A percentile compares a stretch with the other conserved stretches of the same genome.
These are phyloP conservation scores for Drosophila flavopinicola DNA, from an alignment of 2,888 invertebrate genomes.

Conservation along the genomic window DNA sequence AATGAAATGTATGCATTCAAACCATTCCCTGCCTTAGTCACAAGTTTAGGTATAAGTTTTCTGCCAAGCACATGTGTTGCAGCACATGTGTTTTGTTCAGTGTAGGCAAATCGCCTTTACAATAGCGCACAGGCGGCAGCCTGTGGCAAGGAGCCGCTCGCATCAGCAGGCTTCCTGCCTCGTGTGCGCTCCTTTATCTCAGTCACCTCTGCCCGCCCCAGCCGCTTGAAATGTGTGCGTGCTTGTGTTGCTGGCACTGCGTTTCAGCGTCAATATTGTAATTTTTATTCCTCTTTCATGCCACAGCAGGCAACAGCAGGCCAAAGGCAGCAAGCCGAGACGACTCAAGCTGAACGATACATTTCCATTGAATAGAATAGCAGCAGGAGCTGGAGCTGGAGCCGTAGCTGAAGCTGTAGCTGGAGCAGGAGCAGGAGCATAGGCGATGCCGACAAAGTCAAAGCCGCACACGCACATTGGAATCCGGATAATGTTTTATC, in stretches of 20 bases:
- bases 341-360: conserved; percentile 54
- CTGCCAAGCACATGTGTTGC: neutral
- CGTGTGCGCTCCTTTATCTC: conserved; percentile 13
- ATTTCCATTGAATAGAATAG: conserved; percentile 50
- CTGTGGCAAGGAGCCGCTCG: conserved; percentile 55
- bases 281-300: conserved; percentile 78
- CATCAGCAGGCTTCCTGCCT: conserved; percentile 51
- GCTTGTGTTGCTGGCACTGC: conserved; percentile 47
- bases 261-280: conserved; percentile 73
- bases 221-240: conserved; percentile 34
- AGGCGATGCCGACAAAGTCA: conserved; percentile 55
- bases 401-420: neutral
- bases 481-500: conserved; percentile 77
- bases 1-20: no score
- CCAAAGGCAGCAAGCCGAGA: conserved; percentile 25
- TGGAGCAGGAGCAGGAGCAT: neutral
- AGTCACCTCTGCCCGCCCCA: neutral
- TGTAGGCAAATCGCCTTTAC: conserved; percentile 33
- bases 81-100: conserved; percentile 1
- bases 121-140: conserved; percentile 47
- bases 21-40: no score
- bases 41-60: no score
- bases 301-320: conserved; percentile 45
- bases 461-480: conserved; percentile 74
- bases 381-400: neutral